Base-by-base conservation (phyloP, 1,140 invertebrate genomes). In the Drosophila ambigua region DNA sequence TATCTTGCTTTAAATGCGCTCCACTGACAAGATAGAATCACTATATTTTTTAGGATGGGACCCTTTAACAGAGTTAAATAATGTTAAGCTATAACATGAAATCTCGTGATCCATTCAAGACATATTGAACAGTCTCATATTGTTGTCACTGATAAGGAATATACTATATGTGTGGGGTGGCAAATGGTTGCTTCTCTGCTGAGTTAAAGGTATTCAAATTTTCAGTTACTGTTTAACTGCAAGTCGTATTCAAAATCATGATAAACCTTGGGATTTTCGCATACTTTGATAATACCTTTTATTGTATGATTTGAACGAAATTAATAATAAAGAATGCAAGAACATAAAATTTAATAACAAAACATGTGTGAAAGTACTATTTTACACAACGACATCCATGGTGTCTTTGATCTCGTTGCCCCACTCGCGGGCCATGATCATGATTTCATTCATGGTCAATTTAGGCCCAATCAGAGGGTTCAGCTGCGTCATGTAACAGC, bases 401-500 rank as follows among this genome's bases (percentile, higher is more conserved):
- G 67, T 64, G 58, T 91, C 74, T 51, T 79, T 65, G 44, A 91
- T 91, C 44, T 72, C 65, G 91, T 93, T 94, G 93, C 97, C 96
- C 96, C 97, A 97, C 94, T 96, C 94, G 73, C 93, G 93, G 50
- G 95, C 94, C 91, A 98, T 96, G 79, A 97, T 93, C 65, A 97
- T 92, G 58, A 97, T 93, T 13, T 95, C 96, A 35, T 94, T 92
- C 83, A 94, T 94, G 53, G 93, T 92, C 23, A 98, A 92, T 93
- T 95, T 95, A 63, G 98, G 98, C 15, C 97, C 98, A 85, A 98
- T 96, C 46, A 98, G 92, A 0, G 98, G 98, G 92, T 99, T 98
- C 95, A 99, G 97, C 93, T 99, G 98, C 45, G 96, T 95, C 95
- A 98, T 96, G 85, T 98, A 98, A 74, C 97, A 97, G 91, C 96